These are phyloP conservation scores for Collichthys lucidus DNA, from an alignment of 2,113 vertebrate species.

Conservation along the genomic window DNA sequence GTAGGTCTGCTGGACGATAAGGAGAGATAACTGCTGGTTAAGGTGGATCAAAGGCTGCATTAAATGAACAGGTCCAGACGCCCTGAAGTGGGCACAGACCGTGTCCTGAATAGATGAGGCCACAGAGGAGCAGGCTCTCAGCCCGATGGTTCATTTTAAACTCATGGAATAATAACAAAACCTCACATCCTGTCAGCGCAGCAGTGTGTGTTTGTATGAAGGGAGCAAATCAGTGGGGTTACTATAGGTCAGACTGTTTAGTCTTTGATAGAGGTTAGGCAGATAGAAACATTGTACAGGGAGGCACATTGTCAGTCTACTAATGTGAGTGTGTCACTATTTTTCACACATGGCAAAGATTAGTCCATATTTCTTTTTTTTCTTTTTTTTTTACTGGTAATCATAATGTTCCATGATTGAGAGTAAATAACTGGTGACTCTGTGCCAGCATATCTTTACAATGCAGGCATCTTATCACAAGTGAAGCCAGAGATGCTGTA, in stretches of 20 bases:
- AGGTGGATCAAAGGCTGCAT: conserved; percentile 37
- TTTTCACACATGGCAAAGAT: neutral
- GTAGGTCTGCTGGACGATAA: neutral
- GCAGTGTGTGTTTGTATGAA: conserved; percentile 15
- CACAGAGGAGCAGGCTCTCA: neutral
- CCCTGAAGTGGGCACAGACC: conserved; percentile 19
- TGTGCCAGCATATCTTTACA: neutral
- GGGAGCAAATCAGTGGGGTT: neutral
- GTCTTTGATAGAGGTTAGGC: neutral
- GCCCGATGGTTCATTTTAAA: conserved; percentile 27
- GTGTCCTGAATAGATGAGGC: neutral
- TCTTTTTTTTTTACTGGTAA: neutral
- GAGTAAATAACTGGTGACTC: neutral
- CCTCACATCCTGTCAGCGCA: conserved; percentile 45
- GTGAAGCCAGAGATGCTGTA: neutral
- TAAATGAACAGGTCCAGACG: conserved; percentile 16
- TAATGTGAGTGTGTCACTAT: neutral
- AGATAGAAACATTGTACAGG: neutral
- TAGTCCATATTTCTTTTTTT: neutral
- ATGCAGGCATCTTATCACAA: neutral
- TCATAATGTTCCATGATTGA: neutral
- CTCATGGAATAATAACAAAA: conserved; percentile 32
- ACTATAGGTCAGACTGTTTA: conserved; percentile 8
- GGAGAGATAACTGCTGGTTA: neutral
- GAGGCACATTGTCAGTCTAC: too few species aligned